A percentile compares a stretch with the other conserved stretches of the same genome.
Conservation (phyloP, 2,113 vertebrate species). For the Chunga burmeisteri region DNA sequence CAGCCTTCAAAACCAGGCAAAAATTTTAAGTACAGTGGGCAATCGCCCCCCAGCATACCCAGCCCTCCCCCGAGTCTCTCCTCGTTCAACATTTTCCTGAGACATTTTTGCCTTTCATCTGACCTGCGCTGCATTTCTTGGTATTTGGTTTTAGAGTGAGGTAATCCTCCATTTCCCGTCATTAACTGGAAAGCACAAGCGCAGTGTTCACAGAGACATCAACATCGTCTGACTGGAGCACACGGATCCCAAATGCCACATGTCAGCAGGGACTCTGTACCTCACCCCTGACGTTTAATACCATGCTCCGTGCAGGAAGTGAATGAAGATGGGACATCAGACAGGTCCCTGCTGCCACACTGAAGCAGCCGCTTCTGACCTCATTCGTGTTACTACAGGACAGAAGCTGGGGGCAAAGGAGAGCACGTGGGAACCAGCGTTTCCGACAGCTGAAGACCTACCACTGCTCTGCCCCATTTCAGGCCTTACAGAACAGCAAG, state of each 20-base stretch:
- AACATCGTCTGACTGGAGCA: background rate
- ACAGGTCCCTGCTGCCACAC: background rate
- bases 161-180: constrained; percentile 77
- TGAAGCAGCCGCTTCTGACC: background rate
- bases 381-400: rapidly evolving
- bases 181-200: constrained; percentile 58
- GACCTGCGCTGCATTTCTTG: background rate
- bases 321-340: background rate
- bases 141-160: constrained; percentile 46
- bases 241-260: background rate
- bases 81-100: background rate
- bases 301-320: rapidly evolving
- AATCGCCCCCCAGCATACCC: background rate
- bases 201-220: background rate
- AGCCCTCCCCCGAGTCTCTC: background rate
- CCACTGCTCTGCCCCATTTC: background rate
- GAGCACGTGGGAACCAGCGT: rapidly evolving
- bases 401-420: background rate
- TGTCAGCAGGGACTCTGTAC: background rate
- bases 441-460: background rate
- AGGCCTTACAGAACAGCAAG: background rate
- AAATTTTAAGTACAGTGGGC: background rate
- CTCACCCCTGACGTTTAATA: background rate
- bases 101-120: constrained; percentile 20
- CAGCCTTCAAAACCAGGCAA: background rate